Evolutionary conservation across 2,797 vertebrate genomes (phyloP), one percentile per base, ranked within the genome.

Genomic region (Novumbra hubbsi): DNA sequence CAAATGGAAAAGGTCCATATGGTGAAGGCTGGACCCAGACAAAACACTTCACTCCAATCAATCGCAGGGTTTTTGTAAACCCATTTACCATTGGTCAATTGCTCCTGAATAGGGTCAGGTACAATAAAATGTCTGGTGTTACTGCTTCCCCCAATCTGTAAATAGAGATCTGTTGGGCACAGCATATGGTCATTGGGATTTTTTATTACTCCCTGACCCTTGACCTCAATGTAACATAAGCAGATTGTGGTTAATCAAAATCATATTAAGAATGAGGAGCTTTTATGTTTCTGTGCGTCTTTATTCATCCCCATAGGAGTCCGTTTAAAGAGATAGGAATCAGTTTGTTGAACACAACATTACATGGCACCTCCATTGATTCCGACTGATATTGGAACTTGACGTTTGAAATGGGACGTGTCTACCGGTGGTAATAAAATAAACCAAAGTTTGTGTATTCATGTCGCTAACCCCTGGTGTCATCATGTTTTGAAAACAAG

Each of bases 1-100:
- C 73, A 82, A 84, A 90, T 91, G 91, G 92, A 88, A 80, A 30
- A 75, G 89, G 79, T 79, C 84, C 87, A 81, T 76, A 90, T 87
- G 83, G 41, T 89, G 89, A 83, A 68, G 83, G 78, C 72, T 71
- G 80, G 79, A 82, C 89, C 77, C 21, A 4, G 55, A 11, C 8
- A 60, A 91, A 81, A 74, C 66, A 60, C 87, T 90, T 89, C 83
- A 81, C 84, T 75, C 0, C 67, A 89, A 89, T 92, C 88, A 86
- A 87, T 88, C 83, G 80, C 76, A 89, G 87, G 87, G 89, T 89
- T 85, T 45, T 45, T 45, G 41, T 14, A 45, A 11, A 45, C 72
- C 86, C 73, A 74, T 88, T 86, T 83, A 75, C 62, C 50, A 2
- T 78, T 72, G 77, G 81, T 78, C 76, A 72, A 76, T 73, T n/a